A percentile compares a stretch with the other conserved stretches of the same genome.
These are phyloP conservation scores for Bombycilla garrulus DNA, from an alignment of 2,113 vertebrate species.

Conservation along the genomic window DNA sequence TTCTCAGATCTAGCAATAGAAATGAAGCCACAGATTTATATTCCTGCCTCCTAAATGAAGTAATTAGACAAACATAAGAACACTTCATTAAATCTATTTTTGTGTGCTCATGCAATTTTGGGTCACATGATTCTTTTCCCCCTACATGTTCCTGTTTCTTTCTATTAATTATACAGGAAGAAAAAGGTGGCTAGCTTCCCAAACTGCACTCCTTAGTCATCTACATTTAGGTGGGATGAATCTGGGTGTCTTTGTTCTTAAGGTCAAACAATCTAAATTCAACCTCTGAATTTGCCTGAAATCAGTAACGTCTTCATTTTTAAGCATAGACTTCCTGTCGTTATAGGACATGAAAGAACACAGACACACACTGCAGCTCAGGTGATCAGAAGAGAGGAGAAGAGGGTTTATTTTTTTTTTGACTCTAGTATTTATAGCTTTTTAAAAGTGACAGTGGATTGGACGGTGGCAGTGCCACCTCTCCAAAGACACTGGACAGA, in stretches of 20 bases:
- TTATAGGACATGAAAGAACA: too few relatives aligned
- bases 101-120: neutral
- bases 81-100: neutral
- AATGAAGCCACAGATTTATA: neutral
- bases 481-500: too few relatives aligned
- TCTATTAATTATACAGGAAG: neutral
- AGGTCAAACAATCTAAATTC: neutral
- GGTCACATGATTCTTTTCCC: neutral
- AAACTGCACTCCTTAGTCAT: neutral
- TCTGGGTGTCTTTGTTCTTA: neutral
- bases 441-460: too few relatives aligned
- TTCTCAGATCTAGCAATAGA: neutral
- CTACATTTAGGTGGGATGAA: neutral
- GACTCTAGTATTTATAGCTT: too few relatives aligned
- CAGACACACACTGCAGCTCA: too few relatives aligned
- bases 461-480: too few relatives aligned
- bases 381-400: too few relatives aligned
- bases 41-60: neutral
- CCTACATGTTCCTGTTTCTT: neutral
- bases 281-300: neutral
- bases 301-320: neutral
- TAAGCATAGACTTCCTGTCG: neutral
- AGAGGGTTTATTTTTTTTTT: too few relatives aligned
- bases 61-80: neutral
- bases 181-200: neutral